These are phyloP conservation scores for Aulostomus chinensis DNA, from an alignment of 2,797 vertebrate genomes.

Conservation along the genomic window DNA sequence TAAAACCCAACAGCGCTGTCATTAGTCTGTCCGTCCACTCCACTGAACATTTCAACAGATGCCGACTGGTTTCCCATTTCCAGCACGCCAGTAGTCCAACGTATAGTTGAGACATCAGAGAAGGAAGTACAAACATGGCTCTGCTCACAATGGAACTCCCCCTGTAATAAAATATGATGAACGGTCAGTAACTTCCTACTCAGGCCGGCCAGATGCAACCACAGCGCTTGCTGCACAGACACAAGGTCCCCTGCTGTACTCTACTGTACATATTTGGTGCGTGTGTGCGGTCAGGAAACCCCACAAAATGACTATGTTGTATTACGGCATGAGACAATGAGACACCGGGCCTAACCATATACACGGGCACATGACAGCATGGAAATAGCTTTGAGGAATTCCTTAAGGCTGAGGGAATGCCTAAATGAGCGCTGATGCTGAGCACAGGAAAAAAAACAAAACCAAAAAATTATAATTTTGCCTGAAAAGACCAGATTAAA, in stretches of 20 bases:
- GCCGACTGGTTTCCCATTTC: conserved; percentile 17
- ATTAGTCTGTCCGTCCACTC: neutral
- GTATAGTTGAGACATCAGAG: conserved; percentile 53
- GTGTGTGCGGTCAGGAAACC: conserved; percentile 63
- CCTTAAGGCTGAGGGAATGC: conserved; percentile 62
- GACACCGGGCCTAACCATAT: conserved; percentile 60
- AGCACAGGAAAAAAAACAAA: conserved; percentile 33
- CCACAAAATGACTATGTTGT: conserved; percentile 71
- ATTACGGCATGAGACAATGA: conserved; percentile 66
- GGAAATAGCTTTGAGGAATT: conserved; percentile 70
- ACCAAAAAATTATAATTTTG: too few relatives aligned
- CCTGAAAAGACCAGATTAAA: neutral
- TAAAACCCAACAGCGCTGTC: neutral
- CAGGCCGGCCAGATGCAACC: conserved; percentile 42
- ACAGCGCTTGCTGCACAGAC: conserved; percentile 42
- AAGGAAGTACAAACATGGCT: conserved; percentile 55
- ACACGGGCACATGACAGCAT: conserved; percentile 56
- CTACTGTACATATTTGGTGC: conserved; percentile 61
- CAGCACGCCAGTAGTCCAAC: conserved; percentile 27
- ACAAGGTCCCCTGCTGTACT: conserved; percentile 36
- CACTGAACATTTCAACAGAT: conserved; percentile 43
- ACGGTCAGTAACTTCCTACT: conserved; percentile 57
- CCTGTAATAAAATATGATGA: conserved; percentile 63
- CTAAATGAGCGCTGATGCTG: conserved; percentile 28
- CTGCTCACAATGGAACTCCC: conserved; percentile 50